Evolutionary conservation across 2,113 vertebrate species (phyloP), one percentile per base, ranked within the genome.

Genomic region (Eclectus roratus): DNA sequence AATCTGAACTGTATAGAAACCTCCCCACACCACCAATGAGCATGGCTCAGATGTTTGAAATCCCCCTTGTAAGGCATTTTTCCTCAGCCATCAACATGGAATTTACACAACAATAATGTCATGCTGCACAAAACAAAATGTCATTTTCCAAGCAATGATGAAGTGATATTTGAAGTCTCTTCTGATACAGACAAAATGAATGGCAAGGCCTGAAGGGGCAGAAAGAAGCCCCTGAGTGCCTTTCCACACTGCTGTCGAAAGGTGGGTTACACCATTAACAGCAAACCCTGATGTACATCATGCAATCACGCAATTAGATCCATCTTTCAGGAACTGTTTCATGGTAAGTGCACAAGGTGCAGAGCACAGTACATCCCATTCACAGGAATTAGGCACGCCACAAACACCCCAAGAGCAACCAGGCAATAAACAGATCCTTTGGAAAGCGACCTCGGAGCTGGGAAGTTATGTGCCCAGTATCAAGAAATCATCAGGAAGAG

Each of bases 271-370:
- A 0, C 6, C 13, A 2, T 2, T 13, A 31, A 25, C 35, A 50
- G 61, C 68, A 52, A 35, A 69, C 9, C 5, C 3, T 6, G 7
- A 23, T 23, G 47, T 19, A 43, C 9, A 55, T 52, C 5, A 0
- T 3, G 7, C 47, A 23, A 55, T 52, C 5, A 0, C 2, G 7
- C 47, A 23, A 10, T 23, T 0, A 0, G 64, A 25, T 28, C n/a
- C 0, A 1, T 28, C 82, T 65, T 27, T 13, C 46, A 52, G 86
- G 63, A 82, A 1, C 18, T 10, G 86, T 10, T 31, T 35, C 52
- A 7, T 1, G 0, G 49, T 1, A 10, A 4, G 50, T 4, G 55
- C 63, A 27, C 28, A 6, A 23, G 3, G 33, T 2, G 15, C 41
- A 28, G 25, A 28, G 78, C 79, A 3, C 65, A 47, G 74, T 82